These are phyloP conservation scores for Argopecten irradians DNA, from an alignment of 1,140 invertebrate species.

Conservation along the genomic window DNA sequence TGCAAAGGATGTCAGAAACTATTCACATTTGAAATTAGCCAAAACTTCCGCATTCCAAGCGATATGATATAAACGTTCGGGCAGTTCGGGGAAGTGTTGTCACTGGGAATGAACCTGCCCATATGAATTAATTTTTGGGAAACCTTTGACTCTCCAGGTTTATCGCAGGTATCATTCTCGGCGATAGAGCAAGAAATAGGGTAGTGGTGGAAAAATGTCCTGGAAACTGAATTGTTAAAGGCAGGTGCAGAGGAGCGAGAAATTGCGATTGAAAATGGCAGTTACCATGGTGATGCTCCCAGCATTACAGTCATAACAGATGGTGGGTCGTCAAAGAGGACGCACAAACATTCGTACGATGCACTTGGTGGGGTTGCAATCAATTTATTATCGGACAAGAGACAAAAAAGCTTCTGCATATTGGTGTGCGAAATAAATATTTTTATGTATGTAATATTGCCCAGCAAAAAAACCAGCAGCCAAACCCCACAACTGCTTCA, in stretches of 20 bases:
- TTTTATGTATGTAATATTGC: slow-evolving; percentile 62
- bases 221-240: slow-evolving; percentile 27
- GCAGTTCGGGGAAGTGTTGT: slow-evolving; percentile 47
- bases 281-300: background rate
- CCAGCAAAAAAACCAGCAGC: slow-evolving; percentile 30
- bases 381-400: slow-evolving; percentile 63
- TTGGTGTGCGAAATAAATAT: slow-evolving; percentile 33
- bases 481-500: slow-evolving; percentile 44
- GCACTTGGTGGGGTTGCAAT: slow-evolving; percentile 52
- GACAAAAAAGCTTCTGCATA: slow-evolving; percentile 33
- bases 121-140: slow-evolving; percentile 40
- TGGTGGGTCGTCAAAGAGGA: slow-evolving; percentile 46
- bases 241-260: background rate
- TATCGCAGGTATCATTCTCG: slow-evolving; percentile 31
- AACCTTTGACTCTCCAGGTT: slow-evolving; percentile 37
- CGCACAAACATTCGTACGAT: slow-evolving; percentile 33
- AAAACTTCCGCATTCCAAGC: background rate
- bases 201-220: background rate
- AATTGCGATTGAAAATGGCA: background rate
- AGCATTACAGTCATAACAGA: background rate
- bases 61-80: slow-evolving; percentile 44
- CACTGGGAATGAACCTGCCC: slow-evolving; percentile 39
- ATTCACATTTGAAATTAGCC: background rate
- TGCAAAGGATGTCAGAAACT: slow-evolving; percentile 27
- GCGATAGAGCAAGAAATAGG: slow-evolving; percentile 40